Evolutionary conservation across 2,113 vertebrate species (phyloP).

Genomic region (Lophura nycthemera): DNA sequence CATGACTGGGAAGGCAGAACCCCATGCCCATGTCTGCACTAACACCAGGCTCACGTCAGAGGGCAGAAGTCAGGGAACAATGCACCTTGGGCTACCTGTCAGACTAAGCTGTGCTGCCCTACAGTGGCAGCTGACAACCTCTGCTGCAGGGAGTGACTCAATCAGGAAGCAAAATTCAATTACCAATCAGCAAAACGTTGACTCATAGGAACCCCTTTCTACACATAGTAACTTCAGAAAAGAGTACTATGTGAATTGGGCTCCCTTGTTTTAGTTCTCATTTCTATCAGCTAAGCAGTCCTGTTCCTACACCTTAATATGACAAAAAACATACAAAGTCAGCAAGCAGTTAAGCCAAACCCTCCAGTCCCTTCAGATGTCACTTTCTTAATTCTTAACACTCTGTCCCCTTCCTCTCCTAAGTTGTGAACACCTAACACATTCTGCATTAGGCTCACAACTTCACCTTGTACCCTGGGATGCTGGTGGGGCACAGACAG

Average conservation of each 20-base stretch:
- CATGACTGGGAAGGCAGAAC: background rate
- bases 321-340: accelerated
- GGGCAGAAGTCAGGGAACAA: background rate
- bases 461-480: accelerated
- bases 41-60: background rate
- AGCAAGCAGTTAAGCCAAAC: background rate
- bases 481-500: background rate
- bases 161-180: background rate
- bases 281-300: accelerated
- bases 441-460: accelerated
- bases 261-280: background rate
- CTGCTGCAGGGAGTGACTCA: background rate
- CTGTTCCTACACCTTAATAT: background rate
- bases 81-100: background rate
- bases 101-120: background rate
- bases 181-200: background rate
- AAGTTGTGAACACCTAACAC: accelerated
- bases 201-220: background rate
- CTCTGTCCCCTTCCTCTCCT: accelerated
- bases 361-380: accelerated
- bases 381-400: background rate
- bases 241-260: accelerated
- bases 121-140: background rate
- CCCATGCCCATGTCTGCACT: accelerated
- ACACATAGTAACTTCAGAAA: no score